phyloP scores from a whole-genome alignment of 2,797 vertebrate genomes.

The Phalloptychus januarius region DNA sequence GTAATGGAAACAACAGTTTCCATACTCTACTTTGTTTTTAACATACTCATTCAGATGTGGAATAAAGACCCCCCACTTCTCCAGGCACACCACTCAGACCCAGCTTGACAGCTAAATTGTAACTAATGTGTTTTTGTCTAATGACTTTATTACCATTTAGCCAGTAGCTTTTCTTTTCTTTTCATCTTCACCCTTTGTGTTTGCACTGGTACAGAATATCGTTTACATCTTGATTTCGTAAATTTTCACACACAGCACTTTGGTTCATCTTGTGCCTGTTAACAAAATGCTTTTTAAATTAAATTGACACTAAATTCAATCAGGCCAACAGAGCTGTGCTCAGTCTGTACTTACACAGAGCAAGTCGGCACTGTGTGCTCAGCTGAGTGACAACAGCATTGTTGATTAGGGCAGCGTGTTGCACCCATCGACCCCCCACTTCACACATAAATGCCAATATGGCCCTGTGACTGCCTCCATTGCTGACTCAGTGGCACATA shows the following conservation, averaged over 20 bases:
- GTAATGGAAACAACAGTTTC: background rate
- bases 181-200: background rate
- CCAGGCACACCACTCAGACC: background rate
- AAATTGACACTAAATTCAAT: constrained; percentile 3
- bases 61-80: background rate
- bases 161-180: background rate
- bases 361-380: background rate
- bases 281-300: background rate
- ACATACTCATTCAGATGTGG: background rate
- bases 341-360: background rate
- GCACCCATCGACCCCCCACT: constrained; percentile 3
- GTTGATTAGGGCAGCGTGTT: background rate
- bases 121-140: background rate
- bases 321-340: background rate
- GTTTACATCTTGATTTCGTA: background rate
- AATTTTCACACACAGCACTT: background rate
- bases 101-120: background rate
- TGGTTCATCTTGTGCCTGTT: background rate
- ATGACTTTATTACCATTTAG: background rate
- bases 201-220: background rate
- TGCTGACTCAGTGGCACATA: constrained; percentile 6
- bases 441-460: constrained; percentile 4
- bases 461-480: background rate
- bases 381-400: constrained; percentile 4
- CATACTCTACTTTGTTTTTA: background rate